phyloP scores from a whole-genome alignment of 2,888 invertebrate genomes.

The Coecobrya sp. region DNA sequence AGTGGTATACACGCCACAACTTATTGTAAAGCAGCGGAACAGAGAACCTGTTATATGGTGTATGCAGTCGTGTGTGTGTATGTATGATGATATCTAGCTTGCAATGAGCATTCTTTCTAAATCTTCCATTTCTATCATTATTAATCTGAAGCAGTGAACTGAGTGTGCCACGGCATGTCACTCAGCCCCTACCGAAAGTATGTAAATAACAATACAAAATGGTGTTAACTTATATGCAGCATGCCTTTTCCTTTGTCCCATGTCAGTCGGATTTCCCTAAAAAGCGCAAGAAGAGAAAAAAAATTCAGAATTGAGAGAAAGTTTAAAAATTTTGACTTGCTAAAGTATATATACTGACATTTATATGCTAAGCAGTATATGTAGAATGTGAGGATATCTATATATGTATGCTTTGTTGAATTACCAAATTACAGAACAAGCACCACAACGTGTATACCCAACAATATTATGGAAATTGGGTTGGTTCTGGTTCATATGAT shows the following conservation, averaged over 20 bases:
- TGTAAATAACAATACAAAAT: neutral
- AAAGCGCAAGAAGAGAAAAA: neutral
- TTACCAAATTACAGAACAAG: neutral
- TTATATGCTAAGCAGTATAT: too few species aligned
- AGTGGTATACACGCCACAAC: neutral
- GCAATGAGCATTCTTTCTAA: neutral
- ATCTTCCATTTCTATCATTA: neutral
- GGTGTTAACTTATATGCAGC: neutral
- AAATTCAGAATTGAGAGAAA: neutral
- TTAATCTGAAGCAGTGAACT: neutral
- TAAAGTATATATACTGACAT: too few species aligned
- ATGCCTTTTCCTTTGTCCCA: neutral
- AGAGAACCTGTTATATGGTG: neutral
- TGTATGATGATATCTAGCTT: neutral
- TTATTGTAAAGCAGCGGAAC: neutral
- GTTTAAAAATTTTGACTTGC: neutral
- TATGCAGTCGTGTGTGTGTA: neutral
- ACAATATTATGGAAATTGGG: constrained; percentile 30
- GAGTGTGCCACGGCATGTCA: neutral
- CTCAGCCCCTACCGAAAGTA: neutral
- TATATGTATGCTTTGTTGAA: too few species aligned
- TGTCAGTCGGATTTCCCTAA: neutral
- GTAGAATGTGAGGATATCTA: too few species aligned
- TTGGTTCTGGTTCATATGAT: constrained; percentile 14
- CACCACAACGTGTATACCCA: neutral